Conservation (phyloP, 2,113 vertebrate species). For the Neotoma lepida region DNA sequence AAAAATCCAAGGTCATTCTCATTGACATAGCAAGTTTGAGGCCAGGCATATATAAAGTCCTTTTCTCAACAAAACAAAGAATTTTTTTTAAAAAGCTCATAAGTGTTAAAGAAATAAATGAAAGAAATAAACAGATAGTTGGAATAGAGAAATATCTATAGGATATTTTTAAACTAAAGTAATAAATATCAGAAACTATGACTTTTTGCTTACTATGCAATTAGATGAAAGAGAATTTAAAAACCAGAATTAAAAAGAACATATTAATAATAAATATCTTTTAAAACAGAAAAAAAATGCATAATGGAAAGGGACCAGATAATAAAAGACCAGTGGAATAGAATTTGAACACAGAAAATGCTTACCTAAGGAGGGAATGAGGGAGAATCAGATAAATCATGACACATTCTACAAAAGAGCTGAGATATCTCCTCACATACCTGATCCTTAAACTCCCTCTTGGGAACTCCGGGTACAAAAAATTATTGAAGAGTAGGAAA, state of each 20-base stretch:
- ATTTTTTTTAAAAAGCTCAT: neutral
- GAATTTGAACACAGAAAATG: neutral
- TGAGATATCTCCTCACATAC: neutral
- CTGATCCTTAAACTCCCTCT: neutral
- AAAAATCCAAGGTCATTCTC: neutral
- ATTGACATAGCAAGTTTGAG: neutral
- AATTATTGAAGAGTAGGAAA: neutral
- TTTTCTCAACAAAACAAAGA: neutral
- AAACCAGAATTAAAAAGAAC: neutral
- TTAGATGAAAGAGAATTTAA: neutral
- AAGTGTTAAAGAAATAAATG: neutral
- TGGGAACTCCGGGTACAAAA: neutral
- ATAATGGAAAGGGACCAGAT: neutral
- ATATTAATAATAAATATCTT: neutral
- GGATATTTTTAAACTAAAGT: neutral
- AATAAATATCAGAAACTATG: neutral
- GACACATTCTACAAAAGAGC: neutral
- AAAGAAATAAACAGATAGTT: neutral
- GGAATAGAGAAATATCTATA: neutral
- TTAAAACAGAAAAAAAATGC: neutral
- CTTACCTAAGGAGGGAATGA: neutral
- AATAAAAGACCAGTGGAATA: neutral
- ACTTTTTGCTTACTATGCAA: neutral
- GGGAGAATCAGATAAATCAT: neutral
- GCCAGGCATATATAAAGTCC: neutral